phyloP scores from a whole-genome alignment of 1,140 invertebrate genomes.

The Spodoptera frugiperda region DNA sequence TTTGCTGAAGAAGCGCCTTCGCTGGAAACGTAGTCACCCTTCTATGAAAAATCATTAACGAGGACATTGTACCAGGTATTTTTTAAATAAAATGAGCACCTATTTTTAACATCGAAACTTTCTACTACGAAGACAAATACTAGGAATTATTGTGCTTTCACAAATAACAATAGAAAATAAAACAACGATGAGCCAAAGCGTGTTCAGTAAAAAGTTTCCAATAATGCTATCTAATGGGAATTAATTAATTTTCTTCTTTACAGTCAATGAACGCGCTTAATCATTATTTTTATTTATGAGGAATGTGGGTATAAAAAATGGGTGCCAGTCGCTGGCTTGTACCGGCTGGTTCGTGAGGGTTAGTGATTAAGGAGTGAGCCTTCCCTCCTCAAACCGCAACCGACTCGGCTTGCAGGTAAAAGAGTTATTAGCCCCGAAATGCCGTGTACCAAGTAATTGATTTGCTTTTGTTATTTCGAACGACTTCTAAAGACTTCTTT shows the following conservation, averaged over 20 bases:
- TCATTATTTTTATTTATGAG: constrained; percentile 56
- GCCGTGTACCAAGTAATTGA: constrained; percentile 43
- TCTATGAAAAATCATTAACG: no score
- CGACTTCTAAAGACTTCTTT: constrained; percentile 37
- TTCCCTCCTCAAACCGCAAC: constrained; percentile 33
- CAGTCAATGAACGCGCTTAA: constrained; percentile 34
- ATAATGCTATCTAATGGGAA: constrained; percentile 4
- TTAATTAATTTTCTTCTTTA: constrained; percentile 22
- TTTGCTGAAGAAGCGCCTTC: no score
- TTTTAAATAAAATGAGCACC: no score
- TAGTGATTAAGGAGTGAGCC: constrained; percentile 53
- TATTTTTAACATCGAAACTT: no score
- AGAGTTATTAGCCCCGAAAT: constrained; percentile 52
- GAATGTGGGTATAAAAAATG: constrained; percentile 51
- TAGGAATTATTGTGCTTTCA: no score
- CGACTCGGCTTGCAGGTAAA: constrained; percentile 51
- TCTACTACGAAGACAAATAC: no score
- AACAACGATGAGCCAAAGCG: not conserved
- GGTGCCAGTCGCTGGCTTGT: constrained; percentile 52
- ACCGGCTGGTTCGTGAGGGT: constrained; percentile 52
- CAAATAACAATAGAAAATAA: not conserved
- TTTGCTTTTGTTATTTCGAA: constrained; percentile 49
- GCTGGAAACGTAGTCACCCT: no score
- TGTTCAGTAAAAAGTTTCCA: not conserved
- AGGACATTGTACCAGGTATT: no score